A percentile compares a stretch with the other conserved stretches of the same genome.
phyloP scores from a whole-genome alignment of 1,140 invertebrate genomes.

The Manduca sexta region DNA sequence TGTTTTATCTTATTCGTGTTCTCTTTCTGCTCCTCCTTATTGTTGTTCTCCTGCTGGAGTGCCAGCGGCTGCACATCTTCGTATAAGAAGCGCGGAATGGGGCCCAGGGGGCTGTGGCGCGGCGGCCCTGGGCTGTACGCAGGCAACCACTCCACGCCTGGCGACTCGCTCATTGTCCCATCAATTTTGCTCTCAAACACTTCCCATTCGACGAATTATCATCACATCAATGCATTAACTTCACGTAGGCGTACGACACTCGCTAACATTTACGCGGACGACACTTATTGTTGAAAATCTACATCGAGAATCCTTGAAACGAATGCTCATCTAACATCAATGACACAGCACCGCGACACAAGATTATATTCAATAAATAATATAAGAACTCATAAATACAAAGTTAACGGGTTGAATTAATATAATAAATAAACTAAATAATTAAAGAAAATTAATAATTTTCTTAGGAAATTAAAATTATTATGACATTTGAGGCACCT shows the following conservation, averaged over 20 bases:
- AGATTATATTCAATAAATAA: conserved; percentile 17
- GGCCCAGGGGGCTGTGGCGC: conserved; percentile 63
- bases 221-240: neutral
- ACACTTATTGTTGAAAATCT: conserved; percentile 51
- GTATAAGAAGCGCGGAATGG: conserved; percentile 62
- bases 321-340: conserved; percentile 23
- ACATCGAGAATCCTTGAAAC: conserved; percentile 66
- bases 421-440: conserved; percentile 43
- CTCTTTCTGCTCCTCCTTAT: conserved; percentile 63
- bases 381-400: conserved; percentile 29
- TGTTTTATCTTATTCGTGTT: conserved; percentile 65
- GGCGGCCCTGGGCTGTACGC: conserved; percentile 64
- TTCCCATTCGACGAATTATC: conserved; percentile 3
- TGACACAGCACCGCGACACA: conserved; percentile 7
- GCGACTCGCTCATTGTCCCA: conserved; percentile 67
- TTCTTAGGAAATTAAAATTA: conserved; percentile 56
- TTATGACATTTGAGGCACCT: conserved; percentile 72
- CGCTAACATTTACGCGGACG: conserved; percentile 62
- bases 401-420: conserved; percentile 14
- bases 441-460: conserved; percentile 57
- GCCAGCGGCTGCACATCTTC: conserved; percentile 60
- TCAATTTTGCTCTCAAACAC: conserved; percentile 22
- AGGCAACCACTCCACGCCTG: conserved; percentile 67
- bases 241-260: conserved; percentile 49
- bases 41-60: conserved; percentile 63